These are phyloP conservation scores for Uria lomvia DNA, from an alignment of 2,113 vertebrate genomes.

Conservation along the genomic window DNA sequence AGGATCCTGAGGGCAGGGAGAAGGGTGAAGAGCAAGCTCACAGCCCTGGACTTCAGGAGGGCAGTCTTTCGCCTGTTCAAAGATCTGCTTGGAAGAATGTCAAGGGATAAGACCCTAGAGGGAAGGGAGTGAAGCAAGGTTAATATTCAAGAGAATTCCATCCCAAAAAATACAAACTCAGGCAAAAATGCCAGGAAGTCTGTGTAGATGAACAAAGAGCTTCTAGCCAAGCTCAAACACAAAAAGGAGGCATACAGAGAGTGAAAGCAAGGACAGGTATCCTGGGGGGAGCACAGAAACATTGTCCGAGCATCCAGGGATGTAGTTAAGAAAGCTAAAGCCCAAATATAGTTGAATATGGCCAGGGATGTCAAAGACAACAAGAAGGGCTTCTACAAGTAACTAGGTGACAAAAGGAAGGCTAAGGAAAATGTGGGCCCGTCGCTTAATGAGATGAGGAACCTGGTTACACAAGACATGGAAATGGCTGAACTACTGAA, in stretches of 20 bases:
- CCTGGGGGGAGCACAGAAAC: not conserved
- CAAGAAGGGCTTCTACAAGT: not conserved
- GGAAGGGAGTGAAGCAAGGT: accelerated
- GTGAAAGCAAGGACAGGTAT: not conserved
- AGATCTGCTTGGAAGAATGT: not conserved
- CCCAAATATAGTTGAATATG: not conserved
- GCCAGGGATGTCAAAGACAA: not conserved
- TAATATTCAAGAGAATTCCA: not conserved
- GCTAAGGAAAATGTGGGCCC: not conserved
- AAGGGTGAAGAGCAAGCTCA: not conserved
- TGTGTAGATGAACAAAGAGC: not conserved
- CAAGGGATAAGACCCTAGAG: not conserved
- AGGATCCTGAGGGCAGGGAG: not conserved
- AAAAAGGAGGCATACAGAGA: not conserved
- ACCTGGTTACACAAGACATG: not conserved
- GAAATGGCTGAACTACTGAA: not conserved
- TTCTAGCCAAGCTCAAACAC: not conserved
- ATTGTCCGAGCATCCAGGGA: accelerated
- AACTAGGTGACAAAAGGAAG: not conserved
- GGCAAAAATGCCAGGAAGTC: not conserved
- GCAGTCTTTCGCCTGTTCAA: not conserved
- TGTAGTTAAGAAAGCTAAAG: not conserved
- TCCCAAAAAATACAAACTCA: not conserved
- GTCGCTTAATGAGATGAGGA: not conserved
- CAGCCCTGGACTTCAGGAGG: not conserved